Evolutionary conservation across 1,140 invertebrate species (phyloP).

Genomic region (Drosophila funebris): DNA sequence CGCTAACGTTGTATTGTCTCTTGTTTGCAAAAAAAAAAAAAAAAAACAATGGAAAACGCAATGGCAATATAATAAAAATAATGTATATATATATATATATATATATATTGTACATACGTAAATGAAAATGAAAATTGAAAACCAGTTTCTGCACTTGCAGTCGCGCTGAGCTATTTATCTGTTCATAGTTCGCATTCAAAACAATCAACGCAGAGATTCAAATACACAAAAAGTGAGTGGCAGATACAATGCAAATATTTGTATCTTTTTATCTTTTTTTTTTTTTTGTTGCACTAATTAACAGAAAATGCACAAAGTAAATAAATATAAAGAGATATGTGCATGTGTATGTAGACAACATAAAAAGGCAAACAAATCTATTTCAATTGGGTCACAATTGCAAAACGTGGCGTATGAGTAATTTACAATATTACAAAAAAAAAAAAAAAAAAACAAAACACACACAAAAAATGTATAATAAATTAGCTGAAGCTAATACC

Average conservation of each 20-base stretch:
- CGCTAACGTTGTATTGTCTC: not conserved
- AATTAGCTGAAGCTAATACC: conserved; percentile 15
- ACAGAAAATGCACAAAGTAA: conserved; percentile 17
- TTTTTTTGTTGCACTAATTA: conserved; percentile 19
- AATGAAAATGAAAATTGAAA: conserved; percentile 15
- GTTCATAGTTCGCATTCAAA: conserved; percentile 19
- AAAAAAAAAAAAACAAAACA: not conserved
- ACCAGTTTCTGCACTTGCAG: conserved; percentile 33
- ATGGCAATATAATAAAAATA: not conserved
- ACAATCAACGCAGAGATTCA: conserved; percentile 7
- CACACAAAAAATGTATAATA: not conserved
- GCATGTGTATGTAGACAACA: not conserved
- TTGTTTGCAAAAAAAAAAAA: not conserved
- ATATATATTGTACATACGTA: not conserved
- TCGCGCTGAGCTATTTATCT: conserved; percentile 15
- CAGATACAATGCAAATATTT: conserved; percentile 9
- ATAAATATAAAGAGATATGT: not conserved
- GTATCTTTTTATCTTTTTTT: too few species aligned
- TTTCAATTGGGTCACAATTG: conserved; percentile 44
- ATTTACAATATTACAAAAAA: conserved; percentile 27
- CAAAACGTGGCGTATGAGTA: conserved; percentile 43
- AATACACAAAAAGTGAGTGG: not conserved
- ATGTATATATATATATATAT: not conserved
- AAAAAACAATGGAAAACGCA: conserved; percentile 1
- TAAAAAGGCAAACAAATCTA: conserved; percentile 7